Evolutionary conservation across 2,797 vertebrate genomes (phyloP), one percentile per base, ranked within the genome.

Genomic region (Orientallactaga sibirica): DNA sequence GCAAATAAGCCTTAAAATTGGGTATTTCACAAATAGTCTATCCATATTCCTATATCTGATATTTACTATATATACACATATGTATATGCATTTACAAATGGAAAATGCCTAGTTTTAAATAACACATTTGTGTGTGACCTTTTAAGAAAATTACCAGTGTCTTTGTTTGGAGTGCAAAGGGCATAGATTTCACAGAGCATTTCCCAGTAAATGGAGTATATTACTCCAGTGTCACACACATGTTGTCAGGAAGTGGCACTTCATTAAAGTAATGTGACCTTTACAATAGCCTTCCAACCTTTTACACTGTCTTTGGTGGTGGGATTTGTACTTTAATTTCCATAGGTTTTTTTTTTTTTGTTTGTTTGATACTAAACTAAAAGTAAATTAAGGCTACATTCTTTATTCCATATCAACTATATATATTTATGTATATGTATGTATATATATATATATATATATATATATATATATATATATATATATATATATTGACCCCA

Each of bases 231-330:
- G 95, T 97, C 97, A 93, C 20, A 95, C 95, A 96, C 96, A 92
- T 87, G 0, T 96, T 98, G 98, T 98, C 98, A 98, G 95, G 96
- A 97, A 97, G 96, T 97, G 96, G 92, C 97, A 98, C 98, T 98
- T 98, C 96, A 97, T 98, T 98, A 98, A 98, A 98, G 97, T 98
- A 98, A 98, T 97, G 97, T 98, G 98, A 98, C 98, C 98, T 98
- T 98, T 98, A 97, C 92, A 98, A 98, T 98, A 73, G 95, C 97
- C 96, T 94, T 95, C 96, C 93, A 96, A 93, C 95, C 93, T 98
- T 98, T 98, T 95, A 73, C 96, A 96, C 52, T 95, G 55, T 96
- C 94, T 96, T 95, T 95, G 92, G 84, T 97, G 81, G 81, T 19
- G 52, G 97, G 94, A 88, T 97, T 96, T 97, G 90, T 96, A 0